A percentile compares a stretch with the other conserved stretches of the same genome.
Conservation (phyloP, 2,113 vertebrate genomes). For the Rhea americana region DNA sequence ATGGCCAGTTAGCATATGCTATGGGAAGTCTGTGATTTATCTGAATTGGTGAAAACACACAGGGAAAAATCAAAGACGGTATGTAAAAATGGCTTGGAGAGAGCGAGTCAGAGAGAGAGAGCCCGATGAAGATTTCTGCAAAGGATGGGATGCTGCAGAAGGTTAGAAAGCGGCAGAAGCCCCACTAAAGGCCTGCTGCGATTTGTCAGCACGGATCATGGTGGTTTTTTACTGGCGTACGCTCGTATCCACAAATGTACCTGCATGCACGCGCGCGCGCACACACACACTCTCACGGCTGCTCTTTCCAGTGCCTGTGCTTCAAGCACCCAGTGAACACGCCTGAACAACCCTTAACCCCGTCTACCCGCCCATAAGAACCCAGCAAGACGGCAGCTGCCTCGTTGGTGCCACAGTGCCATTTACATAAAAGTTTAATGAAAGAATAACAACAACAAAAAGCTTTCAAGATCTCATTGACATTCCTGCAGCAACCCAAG, state of each 20-base stretch:
- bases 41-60: neutral
- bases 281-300: accelerated
- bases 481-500: neutral
- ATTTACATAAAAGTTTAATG: neutral
- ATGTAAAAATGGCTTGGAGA: no score
- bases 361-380: neutral
- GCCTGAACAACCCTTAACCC: neutral
- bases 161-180: neutral
- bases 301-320: neutral
- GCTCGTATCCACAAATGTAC: no score
- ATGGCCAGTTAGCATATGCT: neutral
- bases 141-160: neutral
- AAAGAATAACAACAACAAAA: neutral
- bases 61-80: neutral
- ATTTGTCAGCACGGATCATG: neutral
- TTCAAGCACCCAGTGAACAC: neutral
- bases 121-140: neutral
- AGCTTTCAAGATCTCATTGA: neutral
- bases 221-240: neutral
- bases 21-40: neutral
- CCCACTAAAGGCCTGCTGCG: no score
- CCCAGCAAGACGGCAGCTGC: neutral
- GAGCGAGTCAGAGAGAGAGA: neutral
- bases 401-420: neutral
- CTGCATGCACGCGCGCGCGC: neutral